Conservation (phyloP, 2,888 invertebrate genomes). For the Cryptocheilus praepositus region DNA sequence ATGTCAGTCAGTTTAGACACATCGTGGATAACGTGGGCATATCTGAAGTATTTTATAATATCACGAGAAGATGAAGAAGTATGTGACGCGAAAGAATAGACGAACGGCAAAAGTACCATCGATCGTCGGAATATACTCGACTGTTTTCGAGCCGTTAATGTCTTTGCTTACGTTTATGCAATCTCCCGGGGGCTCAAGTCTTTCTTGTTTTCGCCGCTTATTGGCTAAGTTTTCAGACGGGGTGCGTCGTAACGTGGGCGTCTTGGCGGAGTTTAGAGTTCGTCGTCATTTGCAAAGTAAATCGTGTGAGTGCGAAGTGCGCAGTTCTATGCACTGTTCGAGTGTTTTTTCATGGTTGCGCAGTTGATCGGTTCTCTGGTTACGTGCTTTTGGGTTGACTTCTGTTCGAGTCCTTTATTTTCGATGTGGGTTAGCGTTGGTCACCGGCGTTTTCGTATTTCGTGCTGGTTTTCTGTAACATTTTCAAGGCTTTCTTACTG, state of each 20-base stretch:
- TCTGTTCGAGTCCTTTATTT: too few relatives aligned
- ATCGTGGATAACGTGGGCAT: too few relatives aligned
- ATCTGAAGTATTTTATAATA: too few relatives aligned
- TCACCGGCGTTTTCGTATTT: too few relatives aligned
- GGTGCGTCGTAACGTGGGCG: conserved; percentile 59
- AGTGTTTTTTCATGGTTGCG: not conserved
- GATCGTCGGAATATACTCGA: conserved; percentile 54
- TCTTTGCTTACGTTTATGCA: conserved; percentile 57
- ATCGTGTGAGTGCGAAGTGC: conserved; percentile 49
- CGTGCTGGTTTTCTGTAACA: too few relatives aligned
- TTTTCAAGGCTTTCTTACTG: too few relatives aligned
- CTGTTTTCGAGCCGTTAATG: conserved; percentile 64
- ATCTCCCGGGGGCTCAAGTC: conserved; percentile 46
- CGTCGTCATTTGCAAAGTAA: conserved; percentile 60
- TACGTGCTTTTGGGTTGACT: too few relatives aligned
- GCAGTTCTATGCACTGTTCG: not conserved
- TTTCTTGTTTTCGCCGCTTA: conserved; percentile 67
- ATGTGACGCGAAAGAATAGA: conserved; percentile 7
- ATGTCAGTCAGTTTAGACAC: too few relatives aligned
- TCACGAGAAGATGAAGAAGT: conserved; percentile 17
- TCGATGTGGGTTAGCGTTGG: too few relatives aligned
- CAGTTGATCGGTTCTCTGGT: not conserved
- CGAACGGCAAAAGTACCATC: conserved; percentile 35
- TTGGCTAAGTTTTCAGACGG: conserved; percentile 67
- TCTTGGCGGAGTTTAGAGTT: conserved; percentile 53